Conservation (phyloP, 2,888 invertebrate genomes). For the Phortica magna region DNA sequence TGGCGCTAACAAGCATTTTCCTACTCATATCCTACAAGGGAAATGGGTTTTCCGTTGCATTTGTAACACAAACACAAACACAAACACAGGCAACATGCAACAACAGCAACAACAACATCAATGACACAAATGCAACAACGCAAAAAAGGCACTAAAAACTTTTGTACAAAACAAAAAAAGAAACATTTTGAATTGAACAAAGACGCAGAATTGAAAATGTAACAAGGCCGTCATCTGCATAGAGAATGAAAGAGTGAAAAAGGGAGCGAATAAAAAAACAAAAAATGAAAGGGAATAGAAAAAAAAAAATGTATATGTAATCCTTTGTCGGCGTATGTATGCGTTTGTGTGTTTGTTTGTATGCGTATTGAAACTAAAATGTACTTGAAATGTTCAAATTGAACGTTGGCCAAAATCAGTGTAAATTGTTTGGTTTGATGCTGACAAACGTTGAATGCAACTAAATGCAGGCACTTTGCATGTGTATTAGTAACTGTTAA, state of each 20-base stretch:
- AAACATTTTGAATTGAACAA: not conserved
- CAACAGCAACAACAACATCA: conserved; percentile 14
- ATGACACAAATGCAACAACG: conserved; percentile 17
- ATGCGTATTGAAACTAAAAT: not conserved
- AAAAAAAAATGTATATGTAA: not conserved
- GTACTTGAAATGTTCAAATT: not conserved
- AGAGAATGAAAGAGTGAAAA: not conserved
- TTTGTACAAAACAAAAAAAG: conserved; percentile 11
- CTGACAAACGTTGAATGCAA: not conserved
- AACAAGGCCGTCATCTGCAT: not conserved
- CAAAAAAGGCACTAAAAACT: conserved; percentile 38
- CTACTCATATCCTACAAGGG: conserved; percentile 64
- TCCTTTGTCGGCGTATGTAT: not conserved
- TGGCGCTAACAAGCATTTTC: conserved; percentile 65
- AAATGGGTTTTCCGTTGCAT: conserved; percentile 67
- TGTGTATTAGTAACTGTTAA: not conserved
- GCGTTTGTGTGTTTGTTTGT: not conserved
- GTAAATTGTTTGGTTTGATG: not conserved
- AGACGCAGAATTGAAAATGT: conserved; percentile 23
- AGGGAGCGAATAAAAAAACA: not conserved
- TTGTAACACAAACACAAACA: conserved; percentile 47
- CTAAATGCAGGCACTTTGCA: not conserved
- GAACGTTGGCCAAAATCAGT: not conserved
- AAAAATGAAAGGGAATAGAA: not conserved
- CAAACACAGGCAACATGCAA: conserved; percentile 28